Evolutionary conservation across 1,140 invertebrate species (phyloP), one percentile per base, ranked within the genome.

Genomic region (Pristionchus pacificus): DNA sequence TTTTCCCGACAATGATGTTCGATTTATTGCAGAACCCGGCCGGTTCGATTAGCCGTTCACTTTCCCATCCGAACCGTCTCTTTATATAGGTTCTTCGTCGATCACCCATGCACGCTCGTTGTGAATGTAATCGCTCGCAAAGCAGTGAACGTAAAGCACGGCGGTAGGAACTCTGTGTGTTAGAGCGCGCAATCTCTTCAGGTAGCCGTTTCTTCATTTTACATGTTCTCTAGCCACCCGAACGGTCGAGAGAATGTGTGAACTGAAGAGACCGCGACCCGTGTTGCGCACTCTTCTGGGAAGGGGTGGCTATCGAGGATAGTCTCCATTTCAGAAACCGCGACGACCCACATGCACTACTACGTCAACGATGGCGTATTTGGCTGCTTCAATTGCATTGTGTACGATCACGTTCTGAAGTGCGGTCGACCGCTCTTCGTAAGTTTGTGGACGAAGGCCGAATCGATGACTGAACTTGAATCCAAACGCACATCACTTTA

Each of bases 351-450:
- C 88, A 89, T 66, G 89, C 81, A 6, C 85, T 95, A 95, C 85
- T 96, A 93, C 86, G 90, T 98, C 77, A 98, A 98, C 85, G 95
- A 98, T 86, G 87, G 96, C 0, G 92, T 98, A 32, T 98, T 98
- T 86, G 95, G 95, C 24, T 95, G 93, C 31, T 98, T 98, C 87
- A 98, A 98, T 87, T 95, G 92, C 86, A 87, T 96, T 73, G 86
- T 98, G 2, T 97, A 93, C 82, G 95, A 98, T 86, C 94, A 98
- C 86, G 90, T 92, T 27, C 86, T 79, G 81, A 30, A 19, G 33
- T 27, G 79, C 76, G 68, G 60, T 65, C 38, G 19, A 31, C 69
- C 69, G 1, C 72, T 69, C 10, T 76, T 30, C 66, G 55, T 74
- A 29, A 33, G 38, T 67, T 62, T n/a, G n/a, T n/a, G n/a, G 62